Conservation (phyloP, 2,888 invertebrate genomes). For the Apotomis betuletana region DNA sequence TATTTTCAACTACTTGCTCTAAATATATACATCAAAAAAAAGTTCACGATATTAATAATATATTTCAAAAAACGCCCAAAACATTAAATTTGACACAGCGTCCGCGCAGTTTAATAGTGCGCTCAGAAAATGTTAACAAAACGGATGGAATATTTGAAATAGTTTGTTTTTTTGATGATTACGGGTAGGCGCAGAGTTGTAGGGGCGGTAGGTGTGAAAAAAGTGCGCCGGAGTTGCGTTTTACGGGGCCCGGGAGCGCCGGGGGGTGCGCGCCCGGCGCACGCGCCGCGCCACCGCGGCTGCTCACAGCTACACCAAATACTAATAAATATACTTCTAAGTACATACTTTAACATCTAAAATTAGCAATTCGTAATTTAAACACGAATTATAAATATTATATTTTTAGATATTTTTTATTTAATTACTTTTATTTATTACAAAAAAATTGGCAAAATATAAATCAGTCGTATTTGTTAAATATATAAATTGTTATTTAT, state of each 20-base stretch:
- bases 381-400: background rate
- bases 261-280: constrained; percentile 60
- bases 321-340: background rate
- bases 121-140: constrained; percentile 60
- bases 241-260: constrained; percentile 74
- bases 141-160: constrained; percentile 61
- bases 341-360: background rate
- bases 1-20: background rate
- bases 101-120: constrained; percentile 47
- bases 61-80: background rate
- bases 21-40: background rate
- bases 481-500: too few species aligned
- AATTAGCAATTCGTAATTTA: background rate
- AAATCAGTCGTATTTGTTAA: too few species aligned
- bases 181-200: constrained; percentile 77
- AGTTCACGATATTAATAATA: background rate
- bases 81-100: background rate
- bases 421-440: too few species aligned
- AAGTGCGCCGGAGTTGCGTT: constrained; percentile 65
- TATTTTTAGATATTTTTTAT: background rate
- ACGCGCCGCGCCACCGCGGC: constrained; percentile 37
- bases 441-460: too few species aligned
- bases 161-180: constrained; percentile 70
- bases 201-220: constrained; percentile 66
- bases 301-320: background rate